These are phyloP conservation scores for Mechanitis mazaeus DNA, from an alignment of 2,888 invertebrate species.

Conservation along the genomic window DNA sequence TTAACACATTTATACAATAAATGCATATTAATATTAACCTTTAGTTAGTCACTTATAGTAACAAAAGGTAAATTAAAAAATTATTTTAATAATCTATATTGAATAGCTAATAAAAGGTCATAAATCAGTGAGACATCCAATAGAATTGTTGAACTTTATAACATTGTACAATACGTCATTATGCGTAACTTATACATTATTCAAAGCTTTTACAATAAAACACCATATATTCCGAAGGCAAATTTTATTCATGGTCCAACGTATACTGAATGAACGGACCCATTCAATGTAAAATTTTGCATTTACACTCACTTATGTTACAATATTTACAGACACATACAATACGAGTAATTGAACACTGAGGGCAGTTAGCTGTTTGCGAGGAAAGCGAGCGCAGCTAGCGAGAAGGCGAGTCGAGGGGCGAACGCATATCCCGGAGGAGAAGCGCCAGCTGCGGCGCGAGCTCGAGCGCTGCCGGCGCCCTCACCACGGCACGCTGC, in stretches of 20 bases:
- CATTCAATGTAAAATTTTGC: slow-evolving; percentile 73
- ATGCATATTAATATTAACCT: slow-evolving; percentile 1
- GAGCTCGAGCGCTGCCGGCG: slow-evolving; percentile 57
- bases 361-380: slow-evolving; percentile 61
- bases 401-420: slow-evolving; percentile 36
- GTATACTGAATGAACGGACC: slow-evolving; percentile 76
- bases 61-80: too few species aligned
- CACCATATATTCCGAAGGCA: slow-evolving; percentile 60
- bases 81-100: background rate
- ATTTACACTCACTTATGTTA: slow-evolving; percentile 62
- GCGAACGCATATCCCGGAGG: slow-evolving; percentile 36
- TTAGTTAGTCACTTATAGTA: too few species aligned
- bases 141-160: slow-evolving; percentile 2
- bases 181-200: slow-evolving; percentile 6
- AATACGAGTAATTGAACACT: slow-evolving; percentile 59
- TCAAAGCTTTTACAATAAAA: slow-evolving; percentile 26
- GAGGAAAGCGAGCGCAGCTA: slow-evolving; percentile 56
- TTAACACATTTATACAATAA: slow-evolving; percentile 37
- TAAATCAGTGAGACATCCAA: slow-evolving; percentile 4
- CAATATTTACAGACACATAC: slow-evolving; percentile 71
- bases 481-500: slow-evolving; percentile 63
- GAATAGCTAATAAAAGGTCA: slow-evolving; percentile 1
- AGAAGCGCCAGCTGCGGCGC: slow-evolving; percentile 46
- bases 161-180: slow-evolving; percentile 4
- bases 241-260: slow-evolving; percentile 75